Percentiles rank a stretch among this genome's conserved stretches.
Conservation (phyloP, 2,113 vertebrate genomes). For the Nannobrachium achirus region DNA sequence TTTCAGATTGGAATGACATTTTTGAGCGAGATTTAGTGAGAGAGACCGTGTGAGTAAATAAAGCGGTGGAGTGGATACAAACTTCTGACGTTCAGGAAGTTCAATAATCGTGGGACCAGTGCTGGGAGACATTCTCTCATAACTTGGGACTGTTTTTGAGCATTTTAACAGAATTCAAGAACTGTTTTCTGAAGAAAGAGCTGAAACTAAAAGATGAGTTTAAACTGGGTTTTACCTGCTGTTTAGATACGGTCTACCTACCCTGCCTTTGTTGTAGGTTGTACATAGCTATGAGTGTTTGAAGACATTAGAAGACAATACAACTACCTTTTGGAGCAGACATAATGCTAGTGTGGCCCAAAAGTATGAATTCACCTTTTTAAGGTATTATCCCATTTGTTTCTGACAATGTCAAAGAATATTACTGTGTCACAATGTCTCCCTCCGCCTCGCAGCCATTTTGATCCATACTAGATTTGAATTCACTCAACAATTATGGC, state of each 20-base stretch:
- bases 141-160: background rate
- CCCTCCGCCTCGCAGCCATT: background rate
- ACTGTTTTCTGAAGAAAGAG: no score
- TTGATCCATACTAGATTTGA: no score
- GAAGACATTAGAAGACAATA: no score
- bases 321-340: background rate
- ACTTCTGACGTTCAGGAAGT: background rate
- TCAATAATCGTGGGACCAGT: background rate
- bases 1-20: conserved; percentile 46
- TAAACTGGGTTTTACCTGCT: background rate
- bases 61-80: background rate
- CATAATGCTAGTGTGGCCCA: background rate
- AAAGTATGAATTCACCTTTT: background rate
- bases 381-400: background rate
- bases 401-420: background rate
- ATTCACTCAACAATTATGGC: no score
- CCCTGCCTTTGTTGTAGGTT: no score
- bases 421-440: background rate
- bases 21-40: no score
- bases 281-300: no score
- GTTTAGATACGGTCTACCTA: no score
- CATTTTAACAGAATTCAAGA: background rate
- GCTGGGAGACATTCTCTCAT: background rate
- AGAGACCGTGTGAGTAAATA: no score
- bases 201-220: no score